These are phyloP conservation scores for Natator depressus DNA, from an alignment of 2,113 vertebrate genomes.

Conservation along the genomic window DNA sequence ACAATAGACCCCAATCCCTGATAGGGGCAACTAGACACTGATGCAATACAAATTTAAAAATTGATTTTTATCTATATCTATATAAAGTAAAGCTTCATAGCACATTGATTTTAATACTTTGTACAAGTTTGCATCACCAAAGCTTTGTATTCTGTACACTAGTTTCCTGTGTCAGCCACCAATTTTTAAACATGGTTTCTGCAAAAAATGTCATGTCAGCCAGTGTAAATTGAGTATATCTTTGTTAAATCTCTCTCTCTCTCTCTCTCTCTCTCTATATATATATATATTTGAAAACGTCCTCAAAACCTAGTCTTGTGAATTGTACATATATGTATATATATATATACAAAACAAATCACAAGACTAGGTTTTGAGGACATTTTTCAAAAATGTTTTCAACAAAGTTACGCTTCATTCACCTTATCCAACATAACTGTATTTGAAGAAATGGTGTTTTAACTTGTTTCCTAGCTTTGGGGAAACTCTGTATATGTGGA, in stretches of 20 bases:
- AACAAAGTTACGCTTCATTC: too few relatives aligned
- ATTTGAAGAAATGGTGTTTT: neutral
- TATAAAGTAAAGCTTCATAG: neutral
- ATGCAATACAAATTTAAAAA: neutral
- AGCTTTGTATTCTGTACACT: neutral
- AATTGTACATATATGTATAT: too few relatives aligned
- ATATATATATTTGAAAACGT: neutral
- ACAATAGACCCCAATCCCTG: accelerated
- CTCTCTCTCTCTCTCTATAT: neutral
- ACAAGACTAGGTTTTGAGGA: neutral
- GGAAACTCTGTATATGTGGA: neutral
- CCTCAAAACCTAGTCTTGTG: too few relatives aligned
- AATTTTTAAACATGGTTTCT: neutral
- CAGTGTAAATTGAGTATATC: neutral
- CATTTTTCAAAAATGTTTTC: neutral
- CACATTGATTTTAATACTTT: neutral
- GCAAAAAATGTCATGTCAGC: neutral
- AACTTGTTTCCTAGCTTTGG: accelerated
- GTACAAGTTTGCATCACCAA: neutral
- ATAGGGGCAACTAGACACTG: neutral
- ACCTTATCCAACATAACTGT: too few relatives aligned
- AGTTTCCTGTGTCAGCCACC: neutral
- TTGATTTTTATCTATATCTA: too few relatives aligned
- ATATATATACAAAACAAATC: neutral
- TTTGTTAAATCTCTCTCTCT: neutral